phyloP scores from a whole-genome alignment of 2,113 vertebrate species.

The Morone chrysops region DNA sequence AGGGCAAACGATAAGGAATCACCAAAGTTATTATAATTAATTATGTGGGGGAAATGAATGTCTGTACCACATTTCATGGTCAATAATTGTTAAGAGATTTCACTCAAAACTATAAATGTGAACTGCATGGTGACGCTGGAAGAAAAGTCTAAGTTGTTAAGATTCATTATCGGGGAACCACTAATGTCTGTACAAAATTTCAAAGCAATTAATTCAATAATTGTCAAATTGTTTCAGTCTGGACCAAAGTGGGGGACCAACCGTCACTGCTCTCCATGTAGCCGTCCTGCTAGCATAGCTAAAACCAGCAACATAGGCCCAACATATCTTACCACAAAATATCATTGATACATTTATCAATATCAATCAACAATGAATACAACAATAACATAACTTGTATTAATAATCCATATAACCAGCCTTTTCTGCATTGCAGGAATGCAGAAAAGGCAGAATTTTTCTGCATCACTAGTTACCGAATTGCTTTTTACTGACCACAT shows the following conservation, averaged over 20 bases:
- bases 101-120: background rate
- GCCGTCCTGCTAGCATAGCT: background rate
- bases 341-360: too few relatives aligned
- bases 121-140: background rate
- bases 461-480: background rate
- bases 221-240: background rate
- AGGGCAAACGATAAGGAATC: background rate
- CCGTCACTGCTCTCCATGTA: background rate
- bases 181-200: background rate
- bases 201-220: background rate
- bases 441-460: background rate
- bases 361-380: background rate
- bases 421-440: too few relatives aligned
- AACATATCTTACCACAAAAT: background rate
- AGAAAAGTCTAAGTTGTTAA: background rate
- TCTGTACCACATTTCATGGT: background rate
- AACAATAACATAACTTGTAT: background rate
- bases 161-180: background rate
- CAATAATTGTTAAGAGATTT: background rate
- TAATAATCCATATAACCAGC: background rate
- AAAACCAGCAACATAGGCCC: too few relatives aligned
- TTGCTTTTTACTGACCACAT: constrained; percentile 19
- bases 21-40: background rate
- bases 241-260: background rate
- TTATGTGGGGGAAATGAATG: background rate